Evolutionary conservation across 2,797 vertebrate genomes (phyloP).

Genomic region (Delichon dasypus): DNA sequence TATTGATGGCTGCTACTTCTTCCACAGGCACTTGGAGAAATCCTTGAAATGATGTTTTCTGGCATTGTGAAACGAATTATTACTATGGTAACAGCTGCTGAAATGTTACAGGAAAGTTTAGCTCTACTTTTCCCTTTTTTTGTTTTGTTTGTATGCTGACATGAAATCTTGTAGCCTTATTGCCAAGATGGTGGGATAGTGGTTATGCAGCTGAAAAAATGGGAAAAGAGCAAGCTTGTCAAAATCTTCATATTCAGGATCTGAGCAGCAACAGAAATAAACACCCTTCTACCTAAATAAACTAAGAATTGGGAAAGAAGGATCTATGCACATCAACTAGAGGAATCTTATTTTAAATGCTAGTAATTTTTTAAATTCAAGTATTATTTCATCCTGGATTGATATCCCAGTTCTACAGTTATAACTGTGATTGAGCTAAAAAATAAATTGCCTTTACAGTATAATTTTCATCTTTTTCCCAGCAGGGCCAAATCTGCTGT

Average conservation of each 20-base stretch:
- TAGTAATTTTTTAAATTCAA: neutral
- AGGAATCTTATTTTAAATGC: neutral
- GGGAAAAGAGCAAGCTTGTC: neutral
- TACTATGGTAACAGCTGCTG: conserved; percentile 61
- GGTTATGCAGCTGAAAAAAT: neutral
- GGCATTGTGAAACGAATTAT: neutral
- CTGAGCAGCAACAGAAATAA: neutral
- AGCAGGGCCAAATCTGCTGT: neutral
- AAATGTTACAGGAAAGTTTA: conserved; percentile 22
- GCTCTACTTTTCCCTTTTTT: neutral
- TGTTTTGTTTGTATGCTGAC: neutral
- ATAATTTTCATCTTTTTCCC: neutral
- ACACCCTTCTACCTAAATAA: neutral
- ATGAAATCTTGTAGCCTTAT: neutral
- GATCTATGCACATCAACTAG: neutral
- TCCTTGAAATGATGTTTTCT: conserved; percentile 42
- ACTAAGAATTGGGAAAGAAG: neutral
- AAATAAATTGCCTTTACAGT: neutral
- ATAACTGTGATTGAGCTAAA: neutral
- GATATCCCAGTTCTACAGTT: neutral
- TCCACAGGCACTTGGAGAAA: conserved; percentile 29
- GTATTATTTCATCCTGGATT: neutral
- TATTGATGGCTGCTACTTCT: conserved; percentile 17
- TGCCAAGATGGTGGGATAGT: neutral
- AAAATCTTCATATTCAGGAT: neutral